Base-by-base conservation (phyloP, 2,888 invertebrate species). In the Colostygia pectinataria region DNA sequence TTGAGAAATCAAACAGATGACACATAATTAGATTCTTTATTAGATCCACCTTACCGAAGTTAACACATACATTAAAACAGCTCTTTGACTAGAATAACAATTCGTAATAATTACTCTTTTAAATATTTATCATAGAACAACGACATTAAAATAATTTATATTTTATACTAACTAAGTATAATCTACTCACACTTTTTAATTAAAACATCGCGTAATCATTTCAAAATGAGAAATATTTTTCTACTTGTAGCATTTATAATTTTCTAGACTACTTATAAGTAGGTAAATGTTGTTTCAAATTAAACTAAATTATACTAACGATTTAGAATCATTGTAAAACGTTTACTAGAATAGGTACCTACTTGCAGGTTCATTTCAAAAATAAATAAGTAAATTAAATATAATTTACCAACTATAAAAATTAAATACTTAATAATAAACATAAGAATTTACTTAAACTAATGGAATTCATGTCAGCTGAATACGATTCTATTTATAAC, bases 21-120 rank as follows among this genome's bases (percentile, higher is more conserved):
- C 33, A 51, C 43, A 57, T 58, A 59, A 61, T 54, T 63, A 45
- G 55, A 61, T 62, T 50, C 54, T 63, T 68, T 65, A 60, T 56
- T 66, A 55, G 50, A 57, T 65, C 65, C 50, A 55, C 42, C 48
- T 53, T 50, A 61, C 62, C 69, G 71, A 71, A 76, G 76, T 77
- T 77, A 83, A 86, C 80, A 84, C 77, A 74, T 71, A 79, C 65
- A 62, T 47, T 79, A 77, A 80, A 79, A 83, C 83, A 83, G 77
- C 77, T 78, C 74, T 69, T 68, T 84, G 86, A 86, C 88, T 88
- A 87, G 87, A 85, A 77, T 82, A 86, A 87, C 86, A 83, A 74
- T 80, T 83, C 71, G 71, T 80, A 76, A n/a, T n/a, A n/a, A 75
- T 74, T 33, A 39, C 28, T 34, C 63, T 71, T 68, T 70, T 80